These are phyloP conservation scores for Epinephelus moara DNA, from an alignment of 2,113 vertebrate species.

Conservation along the genomic window DNA sequence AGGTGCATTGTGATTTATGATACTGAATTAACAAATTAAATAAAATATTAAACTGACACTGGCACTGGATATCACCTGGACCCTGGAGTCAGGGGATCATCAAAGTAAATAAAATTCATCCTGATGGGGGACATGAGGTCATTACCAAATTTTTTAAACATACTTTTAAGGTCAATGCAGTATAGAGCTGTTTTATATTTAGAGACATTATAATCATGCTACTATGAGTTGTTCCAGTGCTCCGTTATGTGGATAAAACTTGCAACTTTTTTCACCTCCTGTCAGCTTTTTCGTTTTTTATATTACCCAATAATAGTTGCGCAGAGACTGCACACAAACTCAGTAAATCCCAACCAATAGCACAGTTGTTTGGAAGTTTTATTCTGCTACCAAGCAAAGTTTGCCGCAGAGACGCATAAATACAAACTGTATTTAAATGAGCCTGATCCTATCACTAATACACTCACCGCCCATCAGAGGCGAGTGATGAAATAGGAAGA, in stretches of 20 bases:
- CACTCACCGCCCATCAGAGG: not conserved
- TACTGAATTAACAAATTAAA: too few relatives aligned
- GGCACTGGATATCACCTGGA: too few relatives aligned
- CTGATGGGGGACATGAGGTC: not conserved
- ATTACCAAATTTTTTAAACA: not conserved
- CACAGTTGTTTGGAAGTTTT: not conserved
- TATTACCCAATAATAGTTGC: not conserved
- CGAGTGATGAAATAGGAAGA: conserved; percentile 23
- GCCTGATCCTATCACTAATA: conserved; percentile 18
- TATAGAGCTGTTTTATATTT: not conserved
- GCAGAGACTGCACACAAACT: not conserved
- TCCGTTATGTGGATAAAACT: not conserved
- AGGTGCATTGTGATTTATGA: too few relatives aligned
- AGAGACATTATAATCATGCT: not conserved
- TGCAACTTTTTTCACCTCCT: not conserved
- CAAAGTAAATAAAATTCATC: not conserved
- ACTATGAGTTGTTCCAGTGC: not conserved
- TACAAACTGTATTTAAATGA: not conserved
- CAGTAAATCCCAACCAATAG: not conserved
- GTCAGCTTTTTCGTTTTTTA: not conserved
- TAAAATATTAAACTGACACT: too few relatives aligned
- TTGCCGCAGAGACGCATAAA: conserved; percentile 6
- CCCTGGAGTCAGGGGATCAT: too few relatives aligned
- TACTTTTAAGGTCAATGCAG: not conserved
- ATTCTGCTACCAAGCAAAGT: not conserved